These are phyloP conservation scores for Scaptomyza caliginosa DNA, from an alignment of 2,888 invertebrate genomes.

Conservation along the genomic window DNA sequence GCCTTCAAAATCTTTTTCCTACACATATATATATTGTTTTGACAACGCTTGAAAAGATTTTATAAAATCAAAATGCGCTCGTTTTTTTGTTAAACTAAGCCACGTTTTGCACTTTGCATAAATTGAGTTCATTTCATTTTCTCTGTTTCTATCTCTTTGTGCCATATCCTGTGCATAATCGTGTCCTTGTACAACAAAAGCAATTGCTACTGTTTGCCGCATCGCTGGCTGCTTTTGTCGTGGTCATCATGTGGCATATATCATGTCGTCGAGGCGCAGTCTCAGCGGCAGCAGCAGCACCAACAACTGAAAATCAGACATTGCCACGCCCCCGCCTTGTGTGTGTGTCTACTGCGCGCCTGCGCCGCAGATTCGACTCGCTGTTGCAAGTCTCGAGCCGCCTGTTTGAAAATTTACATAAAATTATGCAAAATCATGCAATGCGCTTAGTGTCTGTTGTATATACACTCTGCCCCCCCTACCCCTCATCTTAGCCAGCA, in stretches of 20 bases:
- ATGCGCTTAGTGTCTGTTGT: conserved; percentile 75
- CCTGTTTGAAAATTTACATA: conserved; percentile 68
- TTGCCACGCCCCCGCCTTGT: conserved; percentile 67
- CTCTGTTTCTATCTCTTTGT: not conserved
- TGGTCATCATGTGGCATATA: conserved; percentile 78
- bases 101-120: conserved; percentile 78
- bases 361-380: conserved; percentile 49
- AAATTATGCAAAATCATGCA: conserved; percentile 79
- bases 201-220: conserved; percentile 82
- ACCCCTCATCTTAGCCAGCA: not conserved
- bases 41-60: conserved; percentile 43
- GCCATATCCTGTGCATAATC: conserved; percentile 67
- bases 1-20: conserved; percentile 18
- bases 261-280: conserved; percentile 65
- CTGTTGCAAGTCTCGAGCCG: conserved; percentile 47
- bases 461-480: conserved; percentile 8
- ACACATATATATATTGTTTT: conserved; percentile 19
- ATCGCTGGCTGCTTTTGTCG: conserved; percentile 50
- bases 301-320: conserved; percentile 40
- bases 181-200: conserved; percentile 82
- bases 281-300: conserved; percentile 6
- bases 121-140: conserved; percentile 51
- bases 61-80: conserved; percentile 51
- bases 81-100: conserved; percentile 26
- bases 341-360: conserved; percentile 36